Evolutionary conservation across 2,888 invertebrate genomes (phyloP).

Genomic region (Xylota sylvarum): DNA sequence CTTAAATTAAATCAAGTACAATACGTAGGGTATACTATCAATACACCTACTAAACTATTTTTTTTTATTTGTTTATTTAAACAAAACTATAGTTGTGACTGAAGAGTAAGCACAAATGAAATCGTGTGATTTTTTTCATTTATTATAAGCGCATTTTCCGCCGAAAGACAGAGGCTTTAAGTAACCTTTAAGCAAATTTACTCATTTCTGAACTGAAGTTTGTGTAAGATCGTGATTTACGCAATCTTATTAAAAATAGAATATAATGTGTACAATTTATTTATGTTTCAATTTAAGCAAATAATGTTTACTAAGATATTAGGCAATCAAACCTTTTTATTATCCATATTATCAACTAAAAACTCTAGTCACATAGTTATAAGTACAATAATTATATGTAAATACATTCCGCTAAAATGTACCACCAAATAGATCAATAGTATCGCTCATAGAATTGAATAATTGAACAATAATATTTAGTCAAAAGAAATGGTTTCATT

Average conservation of each 20-base stretch:
- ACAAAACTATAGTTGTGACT: slow-evolving; percentile 5
- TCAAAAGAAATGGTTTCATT: no score
- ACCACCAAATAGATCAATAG: no score
- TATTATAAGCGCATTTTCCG: not conserved
- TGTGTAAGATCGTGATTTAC: not conserved
- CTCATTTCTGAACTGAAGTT: not conserved
- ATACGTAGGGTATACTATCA: not conserved
- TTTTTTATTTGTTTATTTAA: slow-evolving; percentile 1
- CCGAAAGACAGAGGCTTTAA: not conserved
- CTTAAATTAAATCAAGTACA: not conserved
- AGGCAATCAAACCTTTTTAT: not conserved
- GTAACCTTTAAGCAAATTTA: no score
- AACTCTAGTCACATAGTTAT: not conserved
- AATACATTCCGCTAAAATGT: no score
- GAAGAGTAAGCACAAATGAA: not conserved
- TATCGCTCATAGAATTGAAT: no score
- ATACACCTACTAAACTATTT: slow-evolving; percentile 13
- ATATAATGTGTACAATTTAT: not conserved
- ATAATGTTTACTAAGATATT: not conserved
- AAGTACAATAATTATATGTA: not conserved
- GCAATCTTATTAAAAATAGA: not conserved
- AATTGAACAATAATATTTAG: no score
- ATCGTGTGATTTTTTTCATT: not conserved
- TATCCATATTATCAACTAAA: not conserved
- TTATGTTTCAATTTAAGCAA: not conserved